phyloP scores from a whole-genome alignment of 2,888 invertebrate genomes.

The Andrena marginata region DNA sequence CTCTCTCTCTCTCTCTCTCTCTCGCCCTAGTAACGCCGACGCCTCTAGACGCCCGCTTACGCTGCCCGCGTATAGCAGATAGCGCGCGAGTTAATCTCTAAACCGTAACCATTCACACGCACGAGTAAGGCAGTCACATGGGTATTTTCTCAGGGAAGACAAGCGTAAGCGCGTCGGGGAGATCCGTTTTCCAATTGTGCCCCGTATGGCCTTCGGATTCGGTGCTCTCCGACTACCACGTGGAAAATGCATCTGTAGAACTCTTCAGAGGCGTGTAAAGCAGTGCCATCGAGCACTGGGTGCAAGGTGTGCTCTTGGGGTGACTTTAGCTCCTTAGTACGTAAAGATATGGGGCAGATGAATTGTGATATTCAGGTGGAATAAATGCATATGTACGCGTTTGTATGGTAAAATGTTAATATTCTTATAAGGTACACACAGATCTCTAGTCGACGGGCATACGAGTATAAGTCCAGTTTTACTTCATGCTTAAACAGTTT shows the following conservation, averaged over 20 bases:
- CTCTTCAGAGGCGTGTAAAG: background rate
- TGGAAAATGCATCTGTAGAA: conserved; percentile 27
- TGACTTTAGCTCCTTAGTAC: too few species aligned
- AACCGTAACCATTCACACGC: conserved; percentile 75
- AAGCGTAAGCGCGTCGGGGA: conserved; percentile 39
- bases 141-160: conserved; percentile 81
- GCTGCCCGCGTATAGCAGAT: conserved; percentile 12
- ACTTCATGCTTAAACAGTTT: too few species aligned
- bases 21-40: conserved; percentile 53
- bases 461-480: too few species aligned
- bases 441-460: too few species aligned
- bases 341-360: too few species aligned
- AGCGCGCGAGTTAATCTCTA: conserved; percentile 58
- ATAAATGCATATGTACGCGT: too few species aligned
- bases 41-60: conserved; percentile 18
- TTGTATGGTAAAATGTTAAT: too few species aligned
- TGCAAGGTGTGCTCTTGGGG: background rate
- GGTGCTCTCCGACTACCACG: conserved; percentile 23
- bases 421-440: too few species aligned
- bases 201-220: conserved; percentile 28
- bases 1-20: conserved; percentile 12
- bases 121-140: conserved; percentile 68
- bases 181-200: conserved; percentile 57
- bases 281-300: too few species aligned
- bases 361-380: too few species aligned